Percentiles rank a stretch among this genome's conserved stretches.
Evolutionary conservation across 2,797 vertebrate species (phyloP).

Genomic region (Moxostoma hubbsi): DNA sequence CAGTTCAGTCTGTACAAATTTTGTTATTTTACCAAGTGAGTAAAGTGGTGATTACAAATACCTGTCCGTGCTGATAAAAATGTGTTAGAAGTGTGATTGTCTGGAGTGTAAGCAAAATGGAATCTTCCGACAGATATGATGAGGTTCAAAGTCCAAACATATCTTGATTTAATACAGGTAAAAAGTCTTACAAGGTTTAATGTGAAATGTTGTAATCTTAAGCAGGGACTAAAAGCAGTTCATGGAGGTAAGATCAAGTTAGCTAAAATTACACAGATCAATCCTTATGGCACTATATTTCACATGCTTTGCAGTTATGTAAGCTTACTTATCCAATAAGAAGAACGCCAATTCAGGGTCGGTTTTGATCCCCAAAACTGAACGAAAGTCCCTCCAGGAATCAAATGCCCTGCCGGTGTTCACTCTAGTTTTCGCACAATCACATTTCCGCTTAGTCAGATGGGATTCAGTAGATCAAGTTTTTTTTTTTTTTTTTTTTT

Average conservation of each 20-base stretch:
- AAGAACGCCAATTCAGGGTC: too few relatives aligned
- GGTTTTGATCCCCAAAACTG: too few relatives aligned
- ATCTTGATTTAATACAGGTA: slow-evolving; percentile 41
- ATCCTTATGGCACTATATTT: slow-evolving; percentile 28
- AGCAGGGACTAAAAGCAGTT: too few relatives aligned
- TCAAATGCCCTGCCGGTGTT: too few relatives aligned
- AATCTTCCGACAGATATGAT: slow-evolving; percentile 14
- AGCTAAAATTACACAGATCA: too few relatives aligned
- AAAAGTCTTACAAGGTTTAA: slow-evolving; percentile 14
- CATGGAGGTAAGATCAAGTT: too few relatives aligned
- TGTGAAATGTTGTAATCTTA: too few relatives aligned
- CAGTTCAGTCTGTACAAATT: neutral
- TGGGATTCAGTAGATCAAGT: too few relatives aligned
- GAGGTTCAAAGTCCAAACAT: slow-evolving; percentile 34
- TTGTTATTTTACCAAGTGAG: neutral
- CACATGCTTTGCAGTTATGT: neutral
- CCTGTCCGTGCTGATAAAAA: neutral
- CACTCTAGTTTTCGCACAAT: too few relatives aligned
- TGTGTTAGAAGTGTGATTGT: neutral
- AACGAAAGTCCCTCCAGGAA: too few relatives aligned
- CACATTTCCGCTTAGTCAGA: too few relatives aligned
- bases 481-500: too few relatives aligned
- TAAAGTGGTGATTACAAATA: slow-evolving; percentile 8
- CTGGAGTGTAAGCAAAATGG: slow-evolving; percentile 5
- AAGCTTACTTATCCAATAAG: neutral